Evolutionary conservation across 2,113 vertebrate genomes (phyloP).

Genomic region (Origma solitaria): DNA sequence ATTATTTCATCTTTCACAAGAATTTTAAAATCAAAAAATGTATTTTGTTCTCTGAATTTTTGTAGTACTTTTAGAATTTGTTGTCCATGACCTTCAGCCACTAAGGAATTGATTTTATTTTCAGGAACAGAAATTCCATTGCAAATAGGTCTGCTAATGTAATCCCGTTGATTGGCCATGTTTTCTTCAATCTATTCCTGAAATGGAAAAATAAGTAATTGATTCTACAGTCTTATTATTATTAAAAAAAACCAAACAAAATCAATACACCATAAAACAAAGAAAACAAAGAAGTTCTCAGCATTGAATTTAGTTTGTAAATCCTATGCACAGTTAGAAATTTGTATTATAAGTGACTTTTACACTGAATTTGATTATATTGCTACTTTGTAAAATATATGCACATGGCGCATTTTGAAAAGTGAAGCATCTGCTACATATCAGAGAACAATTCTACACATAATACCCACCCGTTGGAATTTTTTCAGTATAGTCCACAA

Average conservation of each 20-base stretch:
- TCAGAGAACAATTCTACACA: background rate
- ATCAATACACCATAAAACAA: background rate
- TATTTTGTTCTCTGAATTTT: conserved; percentile 84
- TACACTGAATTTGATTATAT: background rate
- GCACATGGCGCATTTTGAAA: background rate
- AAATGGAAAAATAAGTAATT: conserved; percentile 42
- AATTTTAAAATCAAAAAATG: conserved; percentile 93
- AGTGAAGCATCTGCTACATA: background rate
- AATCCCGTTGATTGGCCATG: conserved; percentile 73
- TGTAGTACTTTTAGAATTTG: conserved; percentile 85
- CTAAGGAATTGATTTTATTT: conserved; percentile 75
- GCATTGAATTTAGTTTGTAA: background rate
- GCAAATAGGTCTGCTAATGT: conserved; percentile 61
- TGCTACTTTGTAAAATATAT: background rate
- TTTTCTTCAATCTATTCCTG: conserved; percentile 55
- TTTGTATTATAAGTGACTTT: background rate
- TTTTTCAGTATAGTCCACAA: background rate
- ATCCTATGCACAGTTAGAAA: background rate
- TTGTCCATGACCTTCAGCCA: conserved; percentile 86
- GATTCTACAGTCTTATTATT: background rate
- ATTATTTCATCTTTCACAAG: conserved; percentile 83
- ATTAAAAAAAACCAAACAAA: background rate
- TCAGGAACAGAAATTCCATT: conserved; percentile 75
- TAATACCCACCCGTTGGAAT: conserved; percentile 1
- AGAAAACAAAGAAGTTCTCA: background rate